Percentiles rank a stretch among this genome's conserved stretches.
These are phyloP conservation scores for Empidonax alnorum DNA, from an alignment of 2,113 vertebrate species.

Conservation along the genomic window DNA sequence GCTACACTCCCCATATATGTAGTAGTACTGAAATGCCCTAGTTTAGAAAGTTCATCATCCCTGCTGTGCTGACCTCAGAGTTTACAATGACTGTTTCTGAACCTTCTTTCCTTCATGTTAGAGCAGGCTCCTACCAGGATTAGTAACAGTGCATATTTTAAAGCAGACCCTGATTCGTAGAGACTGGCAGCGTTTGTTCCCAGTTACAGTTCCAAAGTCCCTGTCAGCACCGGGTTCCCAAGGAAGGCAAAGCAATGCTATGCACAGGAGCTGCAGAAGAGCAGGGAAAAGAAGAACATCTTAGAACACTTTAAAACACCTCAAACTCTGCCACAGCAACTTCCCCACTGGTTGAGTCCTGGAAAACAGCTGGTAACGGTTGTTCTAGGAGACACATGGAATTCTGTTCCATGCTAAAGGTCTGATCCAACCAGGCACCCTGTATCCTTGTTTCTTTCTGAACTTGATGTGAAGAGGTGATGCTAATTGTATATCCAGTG, in stretches of 20 bases:
- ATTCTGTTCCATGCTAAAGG: neutral
- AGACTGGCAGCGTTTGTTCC: neutral
- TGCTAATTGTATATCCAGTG: neutral
- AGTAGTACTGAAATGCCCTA: neutral
- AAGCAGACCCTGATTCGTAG: neutral
- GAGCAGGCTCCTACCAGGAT: neutral
- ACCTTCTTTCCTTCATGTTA: neutral
- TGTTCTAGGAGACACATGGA: neutral
- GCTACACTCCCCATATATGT: neutral
- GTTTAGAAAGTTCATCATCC: neutral
- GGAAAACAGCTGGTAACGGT: neutral
- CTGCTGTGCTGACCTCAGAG: neutral
- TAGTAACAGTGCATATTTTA: neutral
- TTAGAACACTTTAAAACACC: neutral
- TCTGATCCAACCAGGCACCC: neutral
- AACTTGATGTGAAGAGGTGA: neutral
- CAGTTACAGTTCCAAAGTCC: neutral
- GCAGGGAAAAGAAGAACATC: neutral
- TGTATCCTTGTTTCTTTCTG: neutral
- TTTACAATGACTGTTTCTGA: neutral
- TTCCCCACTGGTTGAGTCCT: neutral
- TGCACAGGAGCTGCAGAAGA: neutral
- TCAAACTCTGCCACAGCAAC: neutral
- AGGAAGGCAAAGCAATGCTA: neutral
- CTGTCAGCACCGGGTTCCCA: neutral